A percentile compares a stretch with the other conserved stretches of the same genome.
Evolutionary conservation across 2,797 vertebrate species (phyloP).

Genomic region (Pseudochaenichthys georgianus): DNA sequence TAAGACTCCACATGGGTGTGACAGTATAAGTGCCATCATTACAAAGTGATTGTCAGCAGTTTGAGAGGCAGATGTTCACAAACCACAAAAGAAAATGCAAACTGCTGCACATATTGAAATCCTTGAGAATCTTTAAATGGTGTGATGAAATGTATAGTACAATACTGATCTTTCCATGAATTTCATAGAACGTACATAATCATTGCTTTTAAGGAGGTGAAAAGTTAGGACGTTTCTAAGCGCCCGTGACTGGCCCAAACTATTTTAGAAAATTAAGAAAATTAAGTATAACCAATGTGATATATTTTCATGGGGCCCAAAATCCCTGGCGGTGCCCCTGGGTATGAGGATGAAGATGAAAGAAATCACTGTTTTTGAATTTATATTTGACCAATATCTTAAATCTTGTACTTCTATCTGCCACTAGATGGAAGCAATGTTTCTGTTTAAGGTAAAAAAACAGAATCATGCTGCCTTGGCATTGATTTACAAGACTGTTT

Average conservation of each 20-base stretch:
- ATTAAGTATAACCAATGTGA: too few relatives aligned
- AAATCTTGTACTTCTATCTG: background rate
- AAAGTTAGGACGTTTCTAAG: too few relatives aligned
- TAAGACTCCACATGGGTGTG: background rate
- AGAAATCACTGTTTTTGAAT: background rate
- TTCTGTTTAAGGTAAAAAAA: background rate
- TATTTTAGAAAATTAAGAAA: too few relatives aligned
- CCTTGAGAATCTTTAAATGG: background rate
- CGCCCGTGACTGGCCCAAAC: too few relatives aligned
- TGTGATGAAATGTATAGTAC: background rate
- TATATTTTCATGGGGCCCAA: too few relatives aligned
- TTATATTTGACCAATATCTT: background rate
- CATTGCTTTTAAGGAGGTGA: background rate
- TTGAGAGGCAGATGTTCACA: background rate
- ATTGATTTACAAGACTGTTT: background rate
- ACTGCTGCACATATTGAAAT: background rate
- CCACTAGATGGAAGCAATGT: constrained; percentile 78
- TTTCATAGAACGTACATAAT: background rate
- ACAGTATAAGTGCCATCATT: background rate
- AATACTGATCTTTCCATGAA: background rate
- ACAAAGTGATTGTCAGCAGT: background rate
- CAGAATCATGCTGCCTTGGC: background rate
- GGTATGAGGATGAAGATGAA: too few relatives aligned
- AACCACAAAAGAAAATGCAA: background rate
- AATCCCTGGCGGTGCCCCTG: too few relatives aligned